phyloP scores from a whole-genome alignment of 2,113 vertebrate species.

The Chloropsis cyanopogon region DNA sequence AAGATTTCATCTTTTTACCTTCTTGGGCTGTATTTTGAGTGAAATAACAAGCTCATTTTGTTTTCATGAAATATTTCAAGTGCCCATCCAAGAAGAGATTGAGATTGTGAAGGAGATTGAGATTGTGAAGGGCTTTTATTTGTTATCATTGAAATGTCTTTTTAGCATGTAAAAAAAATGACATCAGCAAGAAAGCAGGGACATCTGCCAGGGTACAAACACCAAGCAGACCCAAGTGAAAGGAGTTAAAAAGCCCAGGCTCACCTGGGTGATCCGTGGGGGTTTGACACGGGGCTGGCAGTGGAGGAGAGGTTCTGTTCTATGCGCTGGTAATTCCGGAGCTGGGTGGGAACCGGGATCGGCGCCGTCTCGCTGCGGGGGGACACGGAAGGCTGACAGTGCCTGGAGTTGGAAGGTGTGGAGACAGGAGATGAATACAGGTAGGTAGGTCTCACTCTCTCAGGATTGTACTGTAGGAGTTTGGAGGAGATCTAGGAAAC shows the following conservation, averaged over 20 bases:
- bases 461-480: not conserved
- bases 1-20: constrained; percentile 12
- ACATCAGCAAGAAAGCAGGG: not conserved
- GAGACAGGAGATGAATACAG: constrained; percentile 10
- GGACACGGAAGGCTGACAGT: constrained; percentile 81
- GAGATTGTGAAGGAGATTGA: not conserved
- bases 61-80: not conserved
- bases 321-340: constrained; percentile 95
- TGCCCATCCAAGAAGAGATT: not conserved
- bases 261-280: constrained; percentile 91
- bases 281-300: constrained; percentile 76
- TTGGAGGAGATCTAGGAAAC: not conserved
- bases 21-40: not conserved
- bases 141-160: not conserved
- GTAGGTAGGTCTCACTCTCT: not conserved
- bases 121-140: not conserved
- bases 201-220: not conserved
- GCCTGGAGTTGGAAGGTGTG: constrained; percentile 70
- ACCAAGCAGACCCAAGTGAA: not conserved
- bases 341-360: constrained; percentile 93
- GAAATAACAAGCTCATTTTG: not conserved
- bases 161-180: not conserved
- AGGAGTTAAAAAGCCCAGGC: not conserved
- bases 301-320: constrained; percentile 93
- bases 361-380: constrained; percentile 88